These are phyloP conservation scores for Anguilla pacifica DNA, from an alignment of 2,797 vertebrate genomes.

Conservation along the genomic window DNA sequence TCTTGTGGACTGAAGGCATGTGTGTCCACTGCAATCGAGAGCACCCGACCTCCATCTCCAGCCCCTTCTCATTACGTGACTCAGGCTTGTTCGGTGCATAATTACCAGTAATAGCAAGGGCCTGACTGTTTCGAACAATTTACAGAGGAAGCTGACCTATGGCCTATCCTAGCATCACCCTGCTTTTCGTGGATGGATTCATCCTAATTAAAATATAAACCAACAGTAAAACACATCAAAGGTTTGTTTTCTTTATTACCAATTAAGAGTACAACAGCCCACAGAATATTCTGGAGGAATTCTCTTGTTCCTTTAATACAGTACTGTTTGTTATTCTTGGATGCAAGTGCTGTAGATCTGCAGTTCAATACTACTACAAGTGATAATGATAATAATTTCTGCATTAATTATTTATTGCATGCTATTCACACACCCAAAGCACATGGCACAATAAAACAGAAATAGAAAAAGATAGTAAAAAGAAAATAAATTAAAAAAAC, in stretches of 20 bases:
- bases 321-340: neutral
- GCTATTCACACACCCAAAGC: too few relatives aligned
- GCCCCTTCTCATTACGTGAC: constrained; percentile 13
- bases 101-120: constrained; percentile 8
- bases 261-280: constrained; percentile 14
- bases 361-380: neutral
- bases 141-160: constrained; percentile 3
- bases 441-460: neutral
- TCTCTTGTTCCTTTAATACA: neutral
- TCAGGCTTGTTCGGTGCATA: neutral
- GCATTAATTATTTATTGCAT: neutral
- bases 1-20: constrained; percentile 11
- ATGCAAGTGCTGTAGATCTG: neutral
- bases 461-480: neutral
- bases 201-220: constrained; percentile 56
- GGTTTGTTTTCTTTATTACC: constrained; percentile 28
- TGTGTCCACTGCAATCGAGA: neutral
- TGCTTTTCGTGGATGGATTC: constrained; percentile 49
- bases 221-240: constrained; percentile 38
- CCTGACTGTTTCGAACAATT: neutral
- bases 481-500: neutral
- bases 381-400: neutral
- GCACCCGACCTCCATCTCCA: neutral
- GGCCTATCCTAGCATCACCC: constrained; percentile 39
- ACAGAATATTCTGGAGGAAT: neutral